A percentile compares a stretch with the other conserved stretches of the same genome.
These are phyloP conservation scores for Lerema accius DNA, from an alignment of 1,140 invertebrate genomes.

Conservation along the genomic window DNA sequence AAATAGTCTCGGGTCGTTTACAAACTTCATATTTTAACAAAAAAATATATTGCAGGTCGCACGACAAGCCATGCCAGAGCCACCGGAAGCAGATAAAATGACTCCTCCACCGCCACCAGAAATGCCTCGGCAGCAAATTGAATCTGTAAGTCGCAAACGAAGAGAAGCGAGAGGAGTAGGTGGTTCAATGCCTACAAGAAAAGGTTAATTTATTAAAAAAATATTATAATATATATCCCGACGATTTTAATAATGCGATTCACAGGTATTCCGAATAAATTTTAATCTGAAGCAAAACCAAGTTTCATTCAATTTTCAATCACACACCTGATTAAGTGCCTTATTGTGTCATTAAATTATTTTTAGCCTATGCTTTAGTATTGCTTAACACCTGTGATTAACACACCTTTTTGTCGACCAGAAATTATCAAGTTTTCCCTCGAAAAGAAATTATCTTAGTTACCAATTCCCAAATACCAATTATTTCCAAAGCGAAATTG, in stretches of 20 bases:
- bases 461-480: too few relatives aligned
- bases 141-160: conserved; percentile 42
- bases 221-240: neutral
- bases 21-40: too few relatives aligned
- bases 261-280: neutral
- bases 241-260: neutral
- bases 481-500: too few relatives aligned
- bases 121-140: conserved; percentile 25
- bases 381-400: too few relatives aligned
- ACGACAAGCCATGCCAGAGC: conserved; percentile 45
- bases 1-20: too few relatives aligned
- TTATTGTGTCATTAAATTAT: too few relatives aligned
- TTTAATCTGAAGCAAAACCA: neutral
- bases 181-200: conserved; percentile 69
- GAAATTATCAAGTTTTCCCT: too few relatives aligned
- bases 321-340: too few relatives aligned
- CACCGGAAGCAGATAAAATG: conserved; percentile 30
- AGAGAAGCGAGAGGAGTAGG: conserved; percentile 69
- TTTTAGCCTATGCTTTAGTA: too few relatives aligned
- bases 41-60: conserved; percentile 51
- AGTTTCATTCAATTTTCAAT: too few relatives aligned
- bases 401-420: too few relatives aligned
- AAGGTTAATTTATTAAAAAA: conserved; percentile 65
- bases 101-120: conserved; percentile 32
- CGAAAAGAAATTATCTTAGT: too few relatives aligned